These are phyloP conservation scores for Sula dactylatra DNA, from an alignment of 2,113 vertebrate genomes.

Conservation along the genomic window DNA sequence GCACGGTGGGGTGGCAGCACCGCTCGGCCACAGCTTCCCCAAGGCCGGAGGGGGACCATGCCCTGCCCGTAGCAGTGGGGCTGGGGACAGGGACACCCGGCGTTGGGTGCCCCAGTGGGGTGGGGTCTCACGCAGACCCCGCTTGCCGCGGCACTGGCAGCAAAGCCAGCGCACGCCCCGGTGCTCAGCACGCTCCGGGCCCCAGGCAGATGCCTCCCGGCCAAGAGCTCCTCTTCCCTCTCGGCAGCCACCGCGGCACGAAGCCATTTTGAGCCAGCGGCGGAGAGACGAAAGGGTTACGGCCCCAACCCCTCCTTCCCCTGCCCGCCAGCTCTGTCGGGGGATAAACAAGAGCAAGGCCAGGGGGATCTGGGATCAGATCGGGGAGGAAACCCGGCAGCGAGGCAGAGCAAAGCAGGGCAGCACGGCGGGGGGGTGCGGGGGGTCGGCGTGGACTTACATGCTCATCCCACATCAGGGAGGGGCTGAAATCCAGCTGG, in stretches of 20 bases:
- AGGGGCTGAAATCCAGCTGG: neutral
- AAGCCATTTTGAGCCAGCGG: slow-evolving; percentile 27
- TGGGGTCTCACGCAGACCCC: neutral
- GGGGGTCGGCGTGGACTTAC: neutral
- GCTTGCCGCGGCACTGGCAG: accelerated
- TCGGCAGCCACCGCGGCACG: neutral
- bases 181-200: neutral
- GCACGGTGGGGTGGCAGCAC: neutral
- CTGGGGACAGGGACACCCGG: neutral
- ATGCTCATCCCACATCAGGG: neutral
- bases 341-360: slow-evolving; percentile 12
- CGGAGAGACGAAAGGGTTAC: neutral
- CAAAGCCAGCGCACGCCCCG: neutral
- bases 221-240: neutral
- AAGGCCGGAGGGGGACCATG: neutral
- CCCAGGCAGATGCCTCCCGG: neutral
- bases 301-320: neutral
- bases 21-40: neutral
- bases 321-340: neutral
- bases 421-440: neutral
- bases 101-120: neutral
- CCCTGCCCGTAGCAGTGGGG: neutral
- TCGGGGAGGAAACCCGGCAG: neutral
- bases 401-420: neutral
- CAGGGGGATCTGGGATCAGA: neutral